Conservation (phyloP, 1,140 invertebrate genomes). For the Tribolium madens region DNA sequence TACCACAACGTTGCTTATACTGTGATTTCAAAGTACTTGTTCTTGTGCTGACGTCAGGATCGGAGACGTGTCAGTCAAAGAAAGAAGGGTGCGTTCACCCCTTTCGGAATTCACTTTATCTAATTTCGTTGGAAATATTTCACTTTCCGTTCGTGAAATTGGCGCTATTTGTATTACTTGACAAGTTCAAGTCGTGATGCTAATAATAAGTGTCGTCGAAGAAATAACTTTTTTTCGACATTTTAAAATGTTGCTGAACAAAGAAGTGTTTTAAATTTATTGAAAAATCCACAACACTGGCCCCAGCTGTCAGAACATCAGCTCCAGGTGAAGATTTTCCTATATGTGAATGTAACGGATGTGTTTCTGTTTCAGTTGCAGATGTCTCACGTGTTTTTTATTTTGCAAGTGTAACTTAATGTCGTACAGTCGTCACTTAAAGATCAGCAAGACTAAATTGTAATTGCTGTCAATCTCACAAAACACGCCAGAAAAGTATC, state of each 20-base stretch:
- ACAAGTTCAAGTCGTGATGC: slow-evolving; percentile 52
- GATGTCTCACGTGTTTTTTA: neutral
- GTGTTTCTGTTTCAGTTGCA: neutral
- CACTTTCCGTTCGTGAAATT: slow-evolving; percentile 50
- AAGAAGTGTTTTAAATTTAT: neutral
- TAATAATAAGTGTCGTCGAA: slow-evolving; percentile 48
- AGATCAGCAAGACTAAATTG: neutral
- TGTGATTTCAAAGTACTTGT: slow-evolving; percentile 1
- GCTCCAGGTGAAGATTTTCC: too few relatives aligned
- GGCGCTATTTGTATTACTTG: slow-evolving; percentile 51
- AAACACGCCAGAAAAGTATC: neutral
- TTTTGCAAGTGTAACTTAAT: too few relatives aligned
- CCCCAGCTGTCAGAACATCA: neutral
- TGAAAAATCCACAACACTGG: too few relatives aligned
- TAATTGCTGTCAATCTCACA: neutral
- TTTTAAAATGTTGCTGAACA: neutral
- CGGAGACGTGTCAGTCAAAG: slow-evolving; percentile 17
- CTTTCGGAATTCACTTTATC: slow-evolving; percentile 53
- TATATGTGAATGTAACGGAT: too few relatives aligned
- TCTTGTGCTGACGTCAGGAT: slow-evolving; percentile 15
- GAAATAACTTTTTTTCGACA: neutral
- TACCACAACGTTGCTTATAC: neutral
- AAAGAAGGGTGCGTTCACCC: slow-evolving; percentile 41
- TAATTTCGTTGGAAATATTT: slow-evolving; percentile 54
- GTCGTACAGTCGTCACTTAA: neutral